Percentiles rank a stretch among this genome's conserved stretches.
Conservation (phyloP, 2,797 vertebrate species). For the Typhlichthys eigenmanni region DNA sequence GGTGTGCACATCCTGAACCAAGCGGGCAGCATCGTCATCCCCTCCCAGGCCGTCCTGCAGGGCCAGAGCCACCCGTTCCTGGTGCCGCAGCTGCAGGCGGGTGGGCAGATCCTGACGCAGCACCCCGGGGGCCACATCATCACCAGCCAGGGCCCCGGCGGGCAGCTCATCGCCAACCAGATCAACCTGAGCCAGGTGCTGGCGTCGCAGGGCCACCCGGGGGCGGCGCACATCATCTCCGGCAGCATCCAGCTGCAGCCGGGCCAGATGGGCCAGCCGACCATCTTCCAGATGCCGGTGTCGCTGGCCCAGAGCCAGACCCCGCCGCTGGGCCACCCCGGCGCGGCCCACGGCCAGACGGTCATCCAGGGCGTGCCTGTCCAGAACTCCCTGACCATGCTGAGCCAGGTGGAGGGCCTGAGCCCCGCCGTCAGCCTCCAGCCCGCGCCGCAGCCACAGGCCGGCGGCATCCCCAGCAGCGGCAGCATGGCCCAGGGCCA, state of each 20-base stretch:
- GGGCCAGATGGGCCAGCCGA: constrained; percentile 86
- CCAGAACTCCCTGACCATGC: constrained; percentile 81
- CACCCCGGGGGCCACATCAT: constrained; percentile 86
- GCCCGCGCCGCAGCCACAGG: constrained; percentile 75
- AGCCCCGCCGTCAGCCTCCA: constrained; percentile 85
- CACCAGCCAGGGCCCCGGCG: constrained; percentile 84
- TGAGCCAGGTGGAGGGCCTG: constrained; percentile 86
- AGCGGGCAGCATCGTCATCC: constrained; percentile 92
- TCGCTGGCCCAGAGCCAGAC: constrained; percentile 79
- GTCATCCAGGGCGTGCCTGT: constrained; percentile 91
- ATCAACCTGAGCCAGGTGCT: constrained; percentile 89
- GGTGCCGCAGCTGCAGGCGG: constrained; percentile 85
- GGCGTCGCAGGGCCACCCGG: constrained; percentile 86
- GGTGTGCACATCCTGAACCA: constrained; percentile 93
- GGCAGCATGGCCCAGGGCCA: constrained; percentile 68
- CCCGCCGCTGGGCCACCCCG: constrained; percentile 83
- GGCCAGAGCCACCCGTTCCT: constrained; percentile 94
- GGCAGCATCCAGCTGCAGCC: constrained; percentile 88
- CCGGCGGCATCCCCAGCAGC: constrained; percentile 67
- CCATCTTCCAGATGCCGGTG: constrained; percentile 95
- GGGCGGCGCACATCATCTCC: constrained; percentile 90
- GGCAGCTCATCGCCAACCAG: constrained; percentile 89
- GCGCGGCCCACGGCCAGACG: constrained; percentile 79
- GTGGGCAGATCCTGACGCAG: constrained; percentile 87
- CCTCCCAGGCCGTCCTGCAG: constrained; percentile 86